Conservation (phyloP, 1,140 invertebrate species). For the Habropoda laboriosa region DNA sequence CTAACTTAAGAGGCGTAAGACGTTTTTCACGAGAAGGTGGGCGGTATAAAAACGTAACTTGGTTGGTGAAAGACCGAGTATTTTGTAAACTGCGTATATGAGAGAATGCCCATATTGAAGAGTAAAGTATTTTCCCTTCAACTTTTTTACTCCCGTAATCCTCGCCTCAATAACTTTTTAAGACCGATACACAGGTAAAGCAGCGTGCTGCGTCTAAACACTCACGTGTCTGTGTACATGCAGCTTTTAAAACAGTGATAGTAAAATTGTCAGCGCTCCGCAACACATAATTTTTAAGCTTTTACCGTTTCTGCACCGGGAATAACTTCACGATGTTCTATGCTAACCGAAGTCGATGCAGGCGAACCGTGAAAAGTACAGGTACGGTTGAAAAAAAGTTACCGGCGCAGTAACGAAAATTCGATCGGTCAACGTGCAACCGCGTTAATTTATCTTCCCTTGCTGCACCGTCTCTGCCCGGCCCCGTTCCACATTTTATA, state of each 20-base stretch:
- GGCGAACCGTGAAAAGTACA: neutral
- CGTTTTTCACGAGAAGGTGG: neutral
- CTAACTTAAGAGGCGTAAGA: neutral
- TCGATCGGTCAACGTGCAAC: neutral
- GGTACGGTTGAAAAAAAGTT: neutral
- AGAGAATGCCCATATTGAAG: constrained; percentile 7
- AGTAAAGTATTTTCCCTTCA: constrained; percentile 23
- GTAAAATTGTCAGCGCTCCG: constrained; percentile 46
- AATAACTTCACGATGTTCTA: constrained; percentile 25
- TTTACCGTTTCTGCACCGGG: constrained; percentile 27
- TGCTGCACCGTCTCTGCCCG: neutral
- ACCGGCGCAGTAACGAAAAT: neutral
- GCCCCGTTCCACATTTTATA: neutral
- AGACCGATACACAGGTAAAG: constrained; percentile 6
- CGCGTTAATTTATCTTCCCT: neutral
- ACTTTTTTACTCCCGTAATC: constrained; percentile 33
- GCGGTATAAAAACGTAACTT: constrained; percentile 1
- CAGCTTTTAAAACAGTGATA: constrained; percentile 37
- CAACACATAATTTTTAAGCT: constrained; percentile 49
- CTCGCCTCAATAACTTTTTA: constrained; percentile 43
- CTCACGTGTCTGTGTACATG: neutral
- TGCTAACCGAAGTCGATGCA: constrained; percentile 12
- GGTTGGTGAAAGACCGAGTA: neutral
- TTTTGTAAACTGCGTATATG: constrained; percentile 1
- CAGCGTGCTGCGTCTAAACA: neutral